Evolutionary conservation across 2,113 vertebrate species (phyloP), one percentile per base, ranked within the genome.

Genomic region (Dasyprocta punctata): DNA sequence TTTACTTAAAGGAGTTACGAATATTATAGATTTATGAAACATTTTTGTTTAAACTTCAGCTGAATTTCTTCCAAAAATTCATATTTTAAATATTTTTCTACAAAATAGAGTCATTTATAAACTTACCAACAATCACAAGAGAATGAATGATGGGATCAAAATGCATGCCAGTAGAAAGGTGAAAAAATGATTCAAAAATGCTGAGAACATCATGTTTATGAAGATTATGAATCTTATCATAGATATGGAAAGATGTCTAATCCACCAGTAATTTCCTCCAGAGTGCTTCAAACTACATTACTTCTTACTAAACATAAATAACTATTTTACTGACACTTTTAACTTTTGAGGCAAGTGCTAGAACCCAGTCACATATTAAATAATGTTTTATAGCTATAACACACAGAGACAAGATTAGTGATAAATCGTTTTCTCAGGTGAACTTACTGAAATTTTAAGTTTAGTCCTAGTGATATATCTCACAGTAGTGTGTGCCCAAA

Each of bases 371-470:
- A 92, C 20, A 28, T 65, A 83, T 87, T 89, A 44, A 94, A 89
- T 89, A 83, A 47, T 60, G 33, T 71, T 96, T 96, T 92, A 94
- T 75, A 93, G 52, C 85, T 95, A 47, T 78, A 96, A 82, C 44
- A 44, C 52, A 87, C 9, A 86, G 58, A 78, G 63, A 56, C 20
- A 58, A 93, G 69, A 97, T 93, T 75, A 97, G 63, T 73, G 75
- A n/a, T 83, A 96, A 97, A 83, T 94, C 5, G 6, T 73, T 91
- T 95, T 96, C 52, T 77, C 19, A 33, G 28, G 49, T 82, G 28
- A 33, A 84, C 41, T 96, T 90, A 86, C 47, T 86, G 30, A 93
- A 97, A 96, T 80, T 90, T 75, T 86, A 87, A 96, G 92, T 94
- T 95, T 36, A 84, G 22, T 44, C 19, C 11, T 84, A 83, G 36